These are phyloP conservation scores for Pantherophis vulpinus DNA, from an alignment of 2,797 vertebrate genomes.

Conservation along the genomic window DNA sequence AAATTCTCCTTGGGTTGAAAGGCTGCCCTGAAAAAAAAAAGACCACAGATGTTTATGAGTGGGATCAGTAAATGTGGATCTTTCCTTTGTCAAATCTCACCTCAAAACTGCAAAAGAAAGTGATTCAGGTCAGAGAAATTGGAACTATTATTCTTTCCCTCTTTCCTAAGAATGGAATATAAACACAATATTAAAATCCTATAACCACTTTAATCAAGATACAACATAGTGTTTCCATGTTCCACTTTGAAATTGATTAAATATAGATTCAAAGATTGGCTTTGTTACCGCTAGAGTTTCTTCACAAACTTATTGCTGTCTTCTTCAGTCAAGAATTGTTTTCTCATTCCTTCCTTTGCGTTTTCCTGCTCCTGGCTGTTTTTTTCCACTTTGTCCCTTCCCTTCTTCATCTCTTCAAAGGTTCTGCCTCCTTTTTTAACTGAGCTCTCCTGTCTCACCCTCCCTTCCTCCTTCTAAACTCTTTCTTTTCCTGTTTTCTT, in stretches of 20 bases:
- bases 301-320: background rate
- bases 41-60: background rate
- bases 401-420: background rate
- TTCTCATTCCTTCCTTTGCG: background rate
- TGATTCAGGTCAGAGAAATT: background rate
- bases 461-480: background rate
- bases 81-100: background rate
- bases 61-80: too few species aligned
- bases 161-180: background rate
- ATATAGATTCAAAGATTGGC: too few species aligned
- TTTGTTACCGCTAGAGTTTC: background rate
- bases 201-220: too few species aligned
- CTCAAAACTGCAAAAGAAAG: background rate
- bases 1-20: background rate
- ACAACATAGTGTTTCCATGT: too few species aligned
- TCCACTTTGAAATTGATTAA: too few species aligned
- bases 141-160: background rate
- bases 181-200: background rate
- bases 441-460: background rate
- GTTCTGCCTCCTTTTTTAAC: background rate
- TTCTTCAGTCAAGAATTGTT: background rate
- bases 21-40: background rate
- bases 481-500: background rate
- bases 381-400: background rate
- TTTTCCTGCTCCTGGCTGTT: background rate